Evolutionary conservation across 2,888 invertebrate species (phyloP).

Genomic region (Yponomeuta cagnagella): DNA sequence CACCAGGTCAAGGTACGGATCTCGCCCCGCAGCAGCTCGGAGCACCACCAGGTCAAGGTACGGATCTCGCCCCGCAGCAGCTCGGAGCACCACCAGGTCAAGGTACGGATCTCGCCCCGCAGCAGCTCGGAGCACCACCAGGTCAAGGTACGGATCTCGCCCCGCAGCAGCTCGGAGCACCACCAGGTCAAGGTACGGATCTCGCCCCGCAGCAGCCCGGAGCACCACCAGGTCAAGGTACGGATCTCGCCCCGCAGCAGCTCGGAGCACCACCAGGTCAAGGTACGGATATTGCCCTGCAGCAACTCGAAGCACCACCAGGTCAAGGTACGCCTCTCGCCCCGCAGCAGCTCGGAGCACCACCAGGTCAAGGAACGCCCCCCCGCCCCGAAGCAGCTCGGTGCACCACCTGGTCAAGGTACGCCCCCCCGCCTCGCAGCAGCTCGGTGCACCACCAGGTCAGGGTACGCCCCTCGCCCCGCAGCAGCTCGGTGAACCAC

Average conservation of each 20-base stretch:
- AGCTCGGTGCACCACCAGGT: background rate
- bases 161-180: conserved; percentile 25
- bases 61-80: background rate
- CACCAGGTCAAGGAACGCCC: conserved; percentile 17
- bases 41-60: conserved; percentile 66
- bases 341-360: background rate
- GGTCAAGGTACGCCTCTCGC: background rate
- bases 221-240: conserved; percentile 66
- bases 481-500: conserved; percentile 75
- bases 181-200: conserved; percentile 54
- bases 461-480: conserved; percentile 34
- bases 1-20: conserved; percentile 54
- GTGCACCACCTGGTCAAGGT: background rate
- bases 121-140: background rate
- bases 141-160: background rate
- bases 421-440: background rate
- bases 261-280: background rate
- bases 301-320: background rate
- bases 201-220: conserved; percentile 34
- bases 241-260: background rate
- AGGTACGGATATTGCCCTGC: background rate
- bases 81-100: background rate
- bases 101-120: background rate
- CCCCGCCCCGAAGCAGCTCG: conserved; percentile 27
- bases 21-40: conserved; percentile 34